Evolutionary conservation across 2,888 invertebrate species (phyloP), one percentile per base, ranked within the genome.

Genomic region (Scrobipalpa costella): DNA sequence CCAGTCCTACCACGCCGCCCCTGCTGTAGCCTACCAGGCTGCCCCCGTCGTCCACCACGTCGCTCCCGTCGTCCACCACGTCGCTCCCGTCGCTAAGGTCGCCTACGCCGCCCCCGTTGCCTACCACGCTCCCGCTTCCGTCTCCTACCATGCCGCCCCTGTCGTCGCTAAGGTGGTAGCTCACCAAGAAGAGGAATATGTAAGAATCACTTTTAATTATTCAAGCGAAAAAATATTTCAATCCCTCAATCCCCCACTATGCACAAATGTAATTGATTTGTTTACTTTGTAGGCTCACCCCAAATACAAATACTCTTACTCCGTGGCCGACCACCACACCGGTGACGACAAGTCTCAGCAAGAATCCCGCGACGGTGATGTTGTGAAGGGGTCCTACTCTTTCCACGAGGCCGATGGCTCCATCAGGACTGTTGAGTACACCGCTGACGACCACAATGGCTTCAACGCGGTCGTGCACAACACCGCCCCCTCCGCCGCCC

Each of bases 341-440:
- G 93, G 93, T 57, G 93, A 93, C 84, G 86, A 90, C 81, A 92
- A 93, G 83, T 85, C 86, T 66, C 92, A 92, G 78, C 89, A 92
- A 67, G 93, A 93, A 76, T 72, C 76, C 66, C 86, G 90, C 68
- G 92, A 92, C 71, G 93, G 93, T 52, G 93, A 93, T 71, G 89
- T 85, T 0, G 93, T 93, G 68, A 90, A 90, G 76, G 93, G 93
- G 72, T 85, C 88, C 13, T 92, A 93, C 86, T 90, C 92, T 17
- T 80, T 93, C 72, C 87, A 89, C 68, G 92, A 93, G 75, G 90
- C 93, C 59, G 92, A 93, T 74, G 92, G 93, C 74, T 92, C 92
- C 79, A 76, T 90, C 78, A 85, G 92, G 69, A 92, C 90, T 68
- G 93, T 93, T 68, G 86, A 92, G 77, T 92, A 93, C 85, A 78